Conservation (phyloP, 2,113 vertebrate genomes). For the Arenaria interpres region DNA sequence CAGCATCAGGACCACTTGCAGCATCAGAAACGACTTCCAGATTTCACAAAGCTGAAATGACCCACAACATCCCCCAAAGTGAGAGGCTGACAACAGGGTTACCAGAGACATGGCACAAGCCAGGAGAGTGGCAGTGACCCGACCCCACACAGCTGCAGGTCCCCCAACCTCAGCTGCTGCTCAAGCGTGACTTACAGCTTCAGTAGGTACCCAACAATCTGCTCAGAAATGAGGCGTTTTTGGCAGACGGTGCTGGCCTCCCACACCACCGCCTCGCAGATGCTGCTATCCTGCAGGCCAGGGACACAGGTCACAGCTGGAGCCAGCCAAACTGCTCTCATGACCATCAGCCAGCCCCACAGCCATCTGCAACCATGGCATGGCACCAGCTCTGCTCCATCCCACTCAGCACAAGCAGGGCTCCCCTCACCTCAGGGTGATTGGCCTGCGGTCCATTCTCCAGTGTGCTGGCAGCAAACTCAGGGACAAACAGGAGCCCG, state of each 20-base stretch:
- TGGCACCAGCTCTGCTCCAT: not conserved
- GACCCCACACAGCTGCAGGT: not conserved
- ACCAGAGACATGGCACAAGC: not conserved
- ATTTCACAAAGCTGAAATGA: not conserved
- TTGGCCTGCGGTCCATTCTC: conserved; percentile 88
- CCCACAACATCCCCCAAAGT: not conserved
- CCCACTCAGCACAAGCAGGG: not conserved
- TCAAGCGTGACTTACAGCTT: conserved; percentile 77
- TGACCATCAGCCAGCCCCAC: not conserved
- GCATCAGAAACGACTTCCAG: not conserved
- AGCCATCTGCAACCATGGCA: not conserved
- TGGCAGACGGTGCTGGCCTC: conserved; percentile 74
- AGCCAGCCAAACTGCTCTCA: not conserved
- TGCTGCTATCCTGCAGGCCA: conserved; percentile 73
- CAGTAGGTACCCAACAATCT: conserved; percentile 85
- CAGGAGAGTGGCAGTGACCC: too few species aligned
- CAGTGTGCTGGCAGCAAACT: conserved; percentile 76
- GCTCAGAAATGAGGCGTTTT: conserved; percentile 81
- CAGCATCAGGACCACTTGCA: not conserved
- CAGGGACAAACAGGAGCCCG: conserved; percentile 81
- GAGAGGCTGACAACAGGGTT: not conserved
- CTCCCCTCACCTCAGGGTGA: conserved; percentile 78
- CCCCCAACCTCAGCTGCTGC: not conserved
- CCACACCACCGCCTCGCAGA: conserved; percentile 88
- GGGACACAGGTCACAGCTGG: not conserved